Evolutionary conservation across 2,113 vertebrate species (phyloP).

Genomic region (Hydrolagus affinis): DNA sequence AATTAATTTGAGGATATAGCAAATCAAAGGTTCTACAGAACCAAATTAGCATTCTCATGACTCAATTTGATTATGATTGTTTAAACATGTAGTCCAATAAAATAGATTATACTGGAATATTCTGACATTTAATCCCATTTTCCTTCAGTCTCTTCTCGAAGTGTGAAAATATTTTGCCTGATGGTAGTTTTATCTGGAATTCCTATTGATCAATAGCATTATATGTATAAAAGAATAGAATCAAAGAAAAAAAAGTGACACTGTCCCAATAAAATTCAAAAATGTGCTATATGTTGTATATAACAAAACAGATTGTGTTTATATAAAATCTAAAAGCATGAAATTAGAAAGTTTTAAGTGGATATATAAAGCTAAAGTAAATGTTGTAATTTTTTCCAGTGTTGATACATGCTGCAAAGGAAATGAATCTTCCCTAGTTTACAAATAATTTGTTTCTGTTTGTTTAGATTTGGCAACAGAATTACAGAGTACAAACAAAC

Average conservation of each 20-base stretch:
- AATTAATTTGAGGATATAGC: too few species aligned
- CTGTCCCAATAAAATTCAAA: background rate
- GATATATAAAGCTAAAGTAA: background rate
- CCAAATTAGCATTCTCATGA: background rate
- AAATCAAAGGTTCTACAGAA: background rate
- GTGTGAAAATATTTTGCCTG: background rate
- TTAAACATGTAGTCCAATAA: background rate
- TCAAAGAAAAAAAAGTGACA: background rate
- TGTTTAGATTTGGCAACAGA: too few species aligned
- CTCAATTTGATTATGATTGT: background rate
- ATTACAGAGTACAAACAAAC: background rate
- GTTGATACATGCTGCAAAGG: background rate
- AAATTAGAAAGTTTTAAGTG: background rate
- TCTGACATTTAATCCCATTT: background rate
- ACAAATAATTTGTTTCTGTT: background rate
- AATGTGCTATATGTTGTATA: background rate
- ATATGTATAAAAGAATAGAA: background rate
- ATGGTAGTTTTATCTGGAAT: background rate
- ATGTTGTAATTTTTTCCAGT: background rate
- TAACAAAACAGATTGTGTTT: background rate
- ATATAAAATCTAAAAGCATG: background rate
- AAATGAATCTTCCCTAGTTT: background rate
- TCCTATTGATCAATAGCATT: background rate
- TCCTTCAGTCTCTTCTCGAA: background rate
- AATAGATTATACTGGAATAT: background rate